Base-by-base conservation (phyloP, 2,888 invertebrate genomes). In the Epicampocera succincta region DNA sequence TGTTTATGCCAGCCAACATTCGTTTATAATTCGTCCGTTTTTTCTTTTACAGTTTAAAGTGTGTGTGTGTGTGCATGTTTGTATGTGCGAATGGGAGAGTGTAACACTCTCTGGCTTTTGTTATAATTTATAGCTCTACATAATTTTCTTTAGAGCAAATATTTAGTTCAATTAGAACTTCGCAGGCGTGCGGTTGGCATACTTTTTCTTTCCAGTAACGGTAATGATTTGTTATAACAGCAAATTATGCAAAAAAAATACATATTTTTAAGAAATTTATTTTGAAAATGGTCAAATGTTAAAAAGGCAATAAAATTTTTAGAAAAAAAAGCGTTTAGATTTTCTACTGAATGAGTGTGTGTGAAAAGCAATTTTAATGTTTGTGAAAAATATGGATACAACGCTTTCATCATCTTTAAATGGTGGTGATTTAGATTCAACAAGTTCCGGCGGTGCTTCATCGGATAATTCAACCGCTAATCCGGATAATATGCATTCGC, bases 401-500 rank as follows among this genome's bases (percentile, higher is more conserved):
- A 87, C 88, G 29, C 85, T 89, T 83, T 86, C 91, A 65, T 87
- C 90, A 75, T 89, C 88, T 17, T 87, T 89, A 54, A 87, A 90
- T 19, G 87, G 87, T 75, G 90, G 90, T 65, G 91, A 91, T 80
- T 86, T 91, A 85, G 91, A 91, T 80, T 91, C 91, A 3, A 91
- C 90, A 29, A 90, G 91, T 84, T 91, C 91, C 85, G 90, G 87
- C 85, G 90, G 90, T 83, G 90, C 90, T 42, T 89, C 88, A 40
- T 90, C 90, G 25, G 90, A 90, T 85, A 88, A 88, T 73, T 89
- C 90, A 3, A 87, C 87, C 17, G 85, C 86, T 54, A 89, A 90
- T 77, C 90, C 90, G 85, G 90, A 90, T 85, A 88, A 90, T 84
- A 88, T 90, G 80, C 89, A 87, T 76, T 89, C 90, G 15, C 89